These are phyloP conservation scores for Brachyptera risi DNA, from an alignment of 2,888 invertebrate genomes.

Conservation along the genomic window DNA sequence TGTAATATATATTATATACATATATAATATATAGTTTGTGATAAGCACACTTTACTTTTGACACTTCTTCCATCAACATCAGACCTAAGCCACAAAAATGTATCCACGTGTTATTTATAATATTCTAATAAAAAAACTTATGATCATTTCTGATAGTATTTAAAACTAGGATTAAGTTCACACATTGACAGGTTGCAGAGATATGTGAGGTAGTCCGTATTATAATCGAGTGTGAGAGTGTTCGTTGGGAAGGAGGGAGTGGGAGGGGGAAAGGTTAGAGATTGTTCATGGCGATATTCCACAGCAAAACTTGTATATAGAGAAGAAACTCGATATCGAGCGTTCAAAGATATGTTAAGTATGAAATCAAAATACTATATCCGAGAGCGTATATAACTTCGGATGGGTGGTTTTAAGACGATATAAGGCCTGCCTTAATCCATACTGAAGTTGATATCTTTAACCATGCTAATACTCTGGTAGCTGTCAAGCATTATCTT, in stretches of 20 bases:
- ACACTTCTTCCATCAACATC: no score
- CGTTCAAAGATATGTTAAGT: neutral
- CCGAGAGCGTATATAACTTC: neutral
- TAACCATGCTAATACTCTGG: constrained; percentile 10
- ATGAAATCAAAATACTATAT: constrained; percentile 3
- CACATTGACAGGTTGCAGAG: constrained; percentile 7
- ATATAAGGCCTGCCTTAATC: constrained; percentile 1
- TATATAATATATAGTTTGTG: no score
- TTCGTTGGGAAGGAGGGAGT: no score
- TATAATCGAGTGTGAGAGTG: constrained; percentile 1
- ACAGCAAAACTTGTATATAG: no score
- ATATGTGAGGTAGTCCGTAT: neutral
- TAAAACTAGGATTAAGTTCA: neutral
- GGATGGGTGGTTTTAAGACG: neutral
- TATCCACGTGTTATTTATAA: no score
- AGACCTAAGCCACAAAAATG: no score
- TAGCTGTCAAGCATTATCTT: constrained; percentile 19
- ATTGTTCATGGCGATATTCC: no score
- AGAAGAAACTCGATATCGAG: no score
- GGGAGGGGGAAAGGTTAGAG: no score
- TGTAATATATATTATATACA: no score
- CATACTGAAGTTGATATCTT: constrained; percentile 15
- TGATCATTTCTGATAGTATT: neutral
- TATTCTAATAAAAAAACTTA: no score
- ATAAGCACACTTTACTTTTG: no score